Conservation (phyloP, 2,797 vertebrate genomes). For the Nannoperca australis region DNA sequence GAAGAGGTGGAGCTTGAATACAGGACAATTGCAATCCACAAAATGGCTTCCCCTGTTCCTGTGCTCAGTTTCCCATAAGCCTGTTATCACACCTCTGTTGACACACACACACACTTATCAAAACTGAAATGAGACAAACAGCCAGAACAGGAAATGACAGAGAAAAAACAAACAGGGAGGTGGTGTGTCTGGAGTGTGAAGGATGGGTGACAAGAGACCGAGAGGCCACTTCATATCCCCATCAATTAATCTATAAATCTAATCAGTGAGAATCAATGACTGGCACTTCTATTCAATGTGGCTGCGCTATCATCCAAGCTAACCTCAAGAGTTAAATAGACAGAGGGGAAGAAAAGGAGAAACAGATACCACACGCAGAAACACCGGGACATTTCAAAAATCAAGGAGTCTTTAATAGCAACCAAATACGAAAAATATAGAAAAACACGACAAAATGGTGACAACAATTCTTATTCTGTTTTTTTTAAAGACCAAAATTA, state of each 20-base stretch:
- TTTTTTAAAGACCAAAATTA: conserved; percentile 55
- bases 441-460: conserved; percentile 78
- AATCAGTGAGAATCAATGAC: conserved; percentile 76
- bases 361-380: conserved; percentile 49
- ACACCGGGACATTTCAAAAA: conserved; percentile 76
- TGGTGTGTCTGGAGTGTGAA: conserved; percentile 41
- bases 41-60: conserved; percentile 60
- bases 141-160: conserved; percentile 73
- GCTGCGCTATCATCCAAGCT: conserved; percentile 35
- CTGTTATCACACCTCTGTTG: conserved; percentile 66
- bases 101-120: conserved; percentile 58
- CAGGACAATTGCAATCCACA: conserved; percentile 42
- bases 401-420: conserved; percentile 83
- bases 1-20: conserved; percentile 45
- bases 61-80: conserved; percentile 42
- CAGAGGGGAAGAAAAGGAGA: conserved; percentile 31
- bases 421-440: conserved; percentile 77
- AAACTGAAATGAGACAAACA: conserved; percentile 60
- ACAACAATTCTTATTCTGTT: conserved; percentile 62
- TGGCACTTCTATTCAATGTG: conserved; percentile 42
- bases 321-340: conserved; percentile 47
- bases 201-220: conserved; percentile 58
- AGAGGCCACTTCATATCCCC: conserved; percentile 67
- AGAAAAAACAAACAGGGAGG: conserved; percentile 6
- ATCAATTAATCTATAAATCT: conserved; percentile 81